Evolutionary conservation across 2,113 vertebrate genomes (phyloP), one percentile per base, ranked within the genome.

Genomic region (Oophaga pumilio): DNA sequence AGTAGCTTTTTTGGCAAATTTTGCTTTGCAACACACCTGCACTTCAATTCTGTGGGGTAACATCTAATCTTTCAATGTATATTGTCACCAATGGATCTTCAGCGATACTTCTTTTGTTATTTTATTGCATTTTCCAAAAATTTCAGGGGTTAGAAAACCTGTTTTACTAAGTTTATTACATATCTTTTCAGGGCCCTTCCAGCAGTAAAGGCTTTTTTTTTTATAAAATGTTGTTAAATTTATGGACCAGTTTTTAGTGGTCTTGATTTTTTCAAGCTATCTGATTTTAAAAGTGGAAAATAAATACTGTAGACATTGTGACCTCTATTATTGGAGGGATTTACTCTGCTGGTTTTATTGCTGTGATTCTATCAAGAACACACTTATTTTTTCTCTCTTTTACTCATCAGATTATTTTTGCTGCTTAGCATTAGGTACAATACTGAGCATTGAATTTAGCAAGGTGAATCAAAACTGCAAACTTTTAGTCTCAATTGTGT

Each of bases 321-420:
- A 73, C 69, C 71, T 76, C 83, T 76, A 76, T 71, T 76, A 85
- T 73, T n/a, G 12, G 56, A 85, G 33, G 33, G 53, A 76, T 85
- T 76, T 76, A 76, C 26, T 7, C 18, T 74, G 71, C 17, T 62
- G 33, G 26, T 76, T 85, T 74, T 43, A 49, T 64, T 50, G 53
- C 56, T 76, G 28, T 1, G 28, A 43, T 43, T 73, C 84, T 24
- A 22, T 50, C 53, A 76, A 62, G 60, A 85, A 76, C 22, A 73
- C 68, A 62, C 10, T 50, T 56, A 20, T 76, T 24, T 28, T 43
- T 50, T 76, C 18, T 76, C 11, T 64, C 11, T 60, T 76, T 60
- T 57, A 57, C 22, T 33, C 56, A 76, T 62, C 11, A 50, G 73
- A 85, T 76, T 85, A 76, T 76, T 76, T 71, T 73, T 43, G 33